These are phyloP conservation scores for Paedocypris micromegethes DNA, from an alignment of 2,797 vertebrate genomes.

Conservation along the genomic window DNA sequence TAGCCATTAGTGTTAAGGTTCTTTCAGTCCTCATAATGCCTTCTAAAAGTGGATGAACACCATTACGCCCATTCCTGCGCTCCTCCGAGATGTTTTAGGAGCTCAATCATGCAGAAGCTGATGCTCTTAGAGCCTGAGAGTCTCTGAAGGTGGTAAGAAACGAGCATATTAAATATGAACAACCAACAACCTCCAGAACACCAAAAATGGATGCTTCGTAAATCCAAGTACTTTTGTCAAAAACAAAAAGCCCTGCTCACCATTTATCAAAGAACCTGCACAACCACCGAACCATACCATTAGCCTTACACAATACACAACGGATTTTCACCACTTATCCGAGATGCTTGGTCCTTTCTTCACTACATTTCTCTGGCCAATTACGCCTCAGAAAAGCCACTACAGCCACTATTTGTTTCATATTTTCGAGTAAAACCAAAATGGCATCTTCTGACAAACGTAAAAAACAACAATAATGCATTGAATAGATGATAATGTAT, in stretches of 20 bases:
- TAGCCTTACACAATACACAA: conserved; percentile 38
- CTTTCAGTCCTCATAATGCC: conserved; percentile 10
- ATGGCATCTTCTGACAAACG: neutral
- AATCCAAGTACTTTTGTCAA: conserved; percentile 16
- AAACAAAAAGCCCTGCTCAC: conserved; percentile 30
- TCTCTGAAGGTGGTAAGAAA: conserved; percentile 15
- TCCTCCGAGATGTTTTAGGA: conserved; percentile 22
- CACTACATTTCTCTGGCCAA: conserved; percentile 17
- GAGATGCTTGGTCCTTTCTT: conserved; percentile 12
- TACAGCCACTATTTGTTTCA: neutral
- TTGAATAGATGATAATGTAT: conserved; percentile 8
- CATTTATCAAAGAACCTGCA: conserved; percentile 30
- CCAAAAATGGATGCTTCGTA: conserved; percentile 33
- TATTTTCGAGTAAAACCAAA: neutral
- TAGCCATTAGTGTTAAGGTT: conserved; percentile 10
- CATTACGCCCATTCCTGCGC: neutral
- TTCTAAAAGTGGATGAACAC: conserved; percentile 23
- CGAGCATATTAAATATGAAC: conserved; percentile 38
- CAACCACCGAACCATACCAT: conserved; percentile 22
- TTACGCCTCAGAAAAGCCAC: conserved; percentile 9
- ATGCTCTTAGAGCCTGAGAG: conserved; percentile 16
- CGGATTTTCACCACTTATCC: conserved; percentile 33
- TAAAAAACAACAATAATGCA: conserved; percentile 6
- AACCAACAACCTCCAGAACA: conserved; percentile 21
- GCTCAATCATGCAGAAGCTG: conserved; percentile 16